These are phyloP conservation scores for Rotaria macrura DNA, from an alignment of 2,888 invertebrate genomes.

Conservation along the genomic window DNA sequence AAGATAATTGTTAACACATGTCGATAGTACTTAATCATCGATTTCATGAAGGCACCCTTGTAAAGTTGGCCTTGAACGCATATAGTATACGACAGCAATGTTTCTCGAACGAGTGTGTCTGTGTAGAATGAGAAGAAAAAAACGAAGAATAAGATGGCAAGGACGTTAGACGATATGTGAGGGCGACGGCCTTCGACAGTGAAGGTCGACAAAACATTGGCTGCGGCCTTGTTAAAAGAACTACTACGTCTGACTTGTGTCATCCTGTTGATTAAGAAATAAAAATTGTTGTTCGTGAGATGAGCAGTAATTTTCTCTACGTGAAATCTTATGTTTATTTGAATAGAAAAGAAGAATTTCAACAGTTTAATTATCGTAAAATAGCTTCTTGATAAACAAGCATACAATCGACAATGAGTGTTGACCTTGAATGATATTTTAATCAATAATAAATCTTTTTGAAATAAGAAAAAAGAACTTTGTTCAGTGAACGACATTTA, in stretches of 20 bases:
- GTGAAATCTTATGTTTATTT: not conserved
- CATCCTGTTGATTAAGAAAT: not conserved
- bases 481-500: not conserved
- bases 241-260: slow-evolving; percentile 1
- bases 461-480: not conserved
- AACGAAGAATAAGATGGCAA: not conserved
- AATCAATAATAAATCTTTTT: not conserved
- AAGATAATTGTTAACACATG: not conserved
- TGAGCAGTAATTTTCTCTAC: not conserved
- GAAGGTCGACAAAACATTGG: slow-evolving; percentile 1
- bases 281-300: not conserved
- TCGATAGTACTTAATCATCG: not conserved
- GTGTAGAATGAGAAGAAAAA: not conserved
- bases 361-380: not conserved
- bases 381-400: not conserved
- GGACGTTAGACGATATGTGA: slow-evolving; percentile 8
- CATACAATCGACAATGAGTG: not conserved
- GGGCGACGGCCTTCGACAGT: not conserved
- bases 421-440: not conserved
- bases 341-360: not conserved
- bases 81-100: not conserved
- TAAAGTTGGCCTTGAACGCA: not conserved
- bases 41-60: not conserved
- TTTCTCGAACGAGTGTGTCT: not conserved
- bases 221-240: not conserved